Percentiles rank a stretch among this genome's conserved stretches.
phyloP scores from a whole-genome alignment of 2,888 invertebrate species.

The Gasteruption jaculator region DNA sequence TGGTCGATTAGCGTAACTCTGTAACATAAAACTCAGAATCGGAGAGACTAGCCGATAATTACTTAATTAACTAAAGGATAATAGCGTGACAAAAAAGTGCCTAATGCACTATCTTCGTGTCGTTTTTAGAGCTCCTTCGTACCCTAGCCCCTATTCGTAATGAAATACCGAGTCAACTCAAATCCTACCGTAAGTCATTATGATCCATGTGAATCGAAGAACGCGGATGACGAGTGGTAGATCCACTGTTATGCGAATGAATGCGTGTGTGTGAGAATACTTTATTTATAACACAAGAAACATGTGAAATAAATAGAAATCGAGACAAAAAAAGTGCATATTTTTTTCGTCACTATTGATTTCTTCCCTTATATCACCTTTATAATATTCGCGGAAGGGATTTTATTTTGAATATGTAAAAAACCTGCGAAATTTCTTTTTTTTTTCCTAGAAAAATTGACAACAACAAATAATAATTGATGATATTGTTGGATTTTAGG shows the following conservation, averaged over 20 bases:
- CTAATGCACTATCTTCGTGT: too few relatives aligned
- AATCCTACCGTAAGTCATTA: constrained; percentile 22
- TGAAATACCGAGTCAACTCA: constrained; percentile 15
- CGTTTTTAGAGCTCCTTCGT: constrained; percentile 16
- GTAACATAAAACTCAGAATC: too few relatives aligned
- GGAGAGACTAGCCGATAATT: too few relatives aligned
- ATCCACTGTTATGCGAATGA: constrained; percentile 44
- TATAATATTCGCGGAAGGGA: too few relatives aligned
- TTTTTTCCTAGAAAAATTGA: constrained; percentile 18
- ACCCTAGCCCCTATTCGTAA: constrained; percentile 12
- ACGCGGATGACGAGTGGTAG: constrained; percentile 40
- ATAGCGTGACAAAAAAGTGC: too few relatives aligned
- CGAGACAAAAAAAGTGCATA: constrained; percentile 14
- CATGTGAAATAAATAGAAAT: constrained; percentile 32
- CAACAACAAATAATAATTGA: background rate
- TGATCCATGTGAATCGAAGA: constrained; percentile 29
- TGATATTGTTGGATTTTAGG: background rate
- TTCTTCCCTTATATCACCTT: too few relatives aligned
- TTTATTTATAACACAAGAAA: constrained; percentile 41
- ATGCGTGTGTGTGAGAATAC: constrained; percentile 44
- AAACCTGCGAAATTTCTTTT: constrained; percentile 27
- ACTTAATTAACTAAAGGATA: too few relatives aligned
- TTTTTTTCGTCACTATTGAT: too few relatives aligned
- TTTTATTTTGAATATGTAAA: constrained; percentile 48
- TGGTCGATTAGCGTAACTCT: too few relatives aligned